A percentile compares a stretch with the other conserved stretches of the same genome.
Conservation (phyloP, 92 coral and sea anemone genomes). For the Plumapathes pennacea region DNA sequence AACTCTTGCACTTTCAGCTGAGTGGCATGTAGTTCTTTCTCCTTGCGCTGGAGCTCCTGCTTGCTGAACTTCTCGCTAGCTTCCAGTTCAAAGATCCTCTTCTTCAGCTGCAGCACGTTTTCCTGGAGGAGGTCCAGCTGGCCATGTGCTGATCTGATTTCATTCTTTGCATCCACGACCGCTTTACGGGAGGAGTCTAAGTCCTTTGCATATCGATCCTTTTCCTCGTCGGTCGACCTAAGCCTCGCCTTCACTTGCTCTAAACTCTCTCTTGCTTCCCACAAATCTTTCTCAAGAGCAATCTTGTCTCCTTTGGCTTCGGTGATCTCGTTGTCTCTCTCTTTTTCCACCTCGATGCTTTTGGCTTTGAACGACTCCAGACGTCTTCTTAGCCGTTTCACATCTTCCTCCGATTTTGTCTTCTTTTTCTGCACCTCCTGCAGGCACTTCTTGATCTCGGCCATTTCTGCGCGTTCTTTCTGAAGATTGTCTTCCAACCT, state of each 20-base stretch:
- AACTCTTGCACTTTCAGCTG: conserved; percentile 53
- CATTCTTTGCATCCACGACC: conserved; percentile 46
- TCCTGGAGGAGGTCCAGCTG: conserved; percentile 65
- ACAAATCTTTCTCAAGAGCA: conserved; percentile 60
- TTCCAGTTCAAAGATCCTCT: conserved; percentile 69
- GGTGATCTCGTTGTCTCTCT: conserved; percentile 68
- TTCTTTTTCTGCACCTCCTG: conserved; percentile 73
- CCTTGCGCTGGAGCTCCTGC: conserved; percentile 62
- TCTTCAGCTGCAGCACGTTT: conserved; percentile 51
- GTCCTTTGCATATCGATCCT: conserved; percentile 58
- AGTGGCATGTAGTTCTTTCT: conserved; percentile 51
- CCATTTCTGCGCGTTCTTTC: conserved; percentile 45
- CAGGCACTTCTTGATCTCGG: conserved; percentile 68
- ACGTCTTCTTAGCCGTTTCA: conserved; percentile 66
- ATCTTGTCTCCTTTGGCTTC: conserved; percentile 62
- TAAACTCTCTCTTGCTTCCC: conserved; percentile 60
- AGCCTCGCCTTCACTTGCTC: conserved; percentile 57
- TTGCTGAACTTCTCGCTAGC: conserved; percentile 59
- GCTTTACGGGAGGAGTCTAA: conserved; percentile 55
- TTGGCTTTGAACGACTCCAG: conserved; percentile 63
- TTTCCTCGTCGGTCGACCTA: conserved; percentile 59
- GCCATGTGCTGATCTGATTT: conserved; percentile 52
- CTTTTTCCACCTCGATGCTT: conserved; percentile 65
- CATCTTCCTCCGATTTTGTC: conserved; percentile 70
- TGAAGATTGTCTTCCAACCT: conserved; percentile 59